A percentile compares a stretch with the other conserved stretches of the same genome.
Evolutionary conservation across 1,140 invertebrate genomes (phyloP).

Genomic region (Heliothis subflexa): DNA sequence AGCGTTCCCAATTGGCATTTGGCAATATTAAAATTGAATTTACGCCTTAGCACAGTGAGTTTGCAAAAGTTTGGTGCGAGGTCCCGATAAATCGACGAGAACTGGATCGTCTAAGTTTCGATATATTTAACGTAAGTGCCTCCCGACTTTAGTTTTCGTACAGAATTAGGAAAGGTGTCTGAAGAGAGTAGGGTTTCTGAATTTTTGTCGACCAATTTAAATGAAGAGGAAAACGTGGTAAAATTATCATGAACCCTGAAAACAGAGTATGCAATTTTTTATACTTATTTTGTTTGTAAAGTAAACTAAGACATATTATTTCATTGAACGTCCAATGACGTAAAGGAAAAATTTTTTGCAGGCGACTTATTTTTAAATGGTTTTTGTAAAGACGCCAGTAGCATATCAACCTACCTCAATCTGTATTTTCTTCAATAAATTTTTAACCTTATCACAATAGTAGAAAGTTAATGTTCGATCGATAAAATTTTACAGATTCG

Average conservation of each 20-base stretch:
- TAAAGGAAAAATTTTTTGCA: too few relatives aligned
- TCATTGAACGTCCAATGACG: too few relatives aligned
- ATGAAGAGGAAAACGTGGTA: neutral
- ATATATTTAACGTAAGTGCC: constrained; percentile 58
- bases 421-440: too few relatives aligned
- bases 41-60: constrained; percentile 54
- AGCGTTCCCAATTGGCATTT: constrained; percentile 44
- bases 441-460: too few relatives aligned
- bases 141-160: constrained; percentile 46
- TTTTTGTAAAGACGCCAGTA: too few relatives aligned
- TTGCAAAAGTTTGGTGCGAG: constrained; percentile 52
- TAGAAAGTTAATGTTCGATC: too few relatives aligned
- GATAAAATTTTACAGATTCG: too few relatives aligned
- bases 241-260: neutral
- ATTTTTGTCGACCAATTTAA: neutral
- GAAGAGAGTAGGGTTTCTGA: neutral
- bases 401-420: too few relatives aligned
- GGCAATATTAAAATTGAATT: constrained; percentile 61
- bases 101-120: constrained; percentile 60
- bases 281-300: neutral
- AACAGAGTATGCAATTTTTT: too few relatives aligned
- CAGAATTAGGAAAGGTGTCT: constrained; percentile 42
- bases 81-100: constrained; percentile 58
- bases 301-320: neutral
- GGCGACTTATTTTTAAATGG: too few relatives aligned